phyloP scores from a whole-genome alignment of 2,797 vertebrate genomes.

The Channallabes apus region DNA sequence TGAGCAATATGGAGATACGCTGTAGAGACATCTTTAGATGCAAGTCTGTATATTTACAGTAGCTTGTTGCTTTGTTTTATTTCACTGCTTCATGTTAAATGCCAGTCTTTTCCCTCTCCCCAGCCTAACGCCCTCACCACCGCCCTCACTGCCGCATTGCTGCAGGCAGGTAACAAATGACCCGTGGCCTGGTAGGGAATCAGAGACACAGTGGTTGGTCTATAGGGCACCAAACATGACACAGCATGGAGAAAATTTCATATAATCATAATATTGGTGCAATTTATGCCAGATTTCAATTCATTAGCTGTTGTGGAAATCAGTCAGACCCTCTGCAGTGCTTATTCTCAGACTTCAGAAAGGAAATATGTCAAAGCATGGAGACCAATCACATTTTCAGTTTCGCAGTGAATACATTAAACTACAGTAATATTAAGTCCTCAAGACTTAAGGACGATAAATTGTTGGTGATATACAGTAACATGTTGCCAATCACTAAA shows the following conservation, averaged over 20 bases:
- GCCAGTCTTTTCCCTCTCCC: background rate
- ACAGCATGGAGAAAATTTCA: background rate
- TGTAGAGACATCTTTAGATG: background rate
- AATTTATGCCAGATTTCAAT: background rate
- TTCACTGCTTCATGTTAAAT: conserved; percentile 15
- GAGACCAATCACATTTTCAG: background rate
- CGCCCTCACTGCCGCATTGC: conserved; percentile 9
- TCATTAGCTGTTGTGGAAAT: background rate
- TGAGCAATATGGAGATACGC: background rate
- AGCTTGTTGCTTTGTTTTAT: background rate
- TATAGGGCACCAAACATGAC: background rate
- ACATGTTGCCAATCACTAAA: background rate
- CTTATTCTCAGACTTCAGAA: background rate
- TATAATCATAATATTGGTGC: background rate
- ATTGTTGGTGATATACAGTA: background rate
- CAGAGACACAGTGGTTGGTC: background rate
- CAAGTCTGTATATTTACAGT: background rate
- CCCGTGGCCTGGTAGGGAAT: conserved; percentile 8
- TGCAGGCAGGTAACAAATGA: conserved; percentile 15
- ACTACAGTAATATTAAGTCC: background rate
- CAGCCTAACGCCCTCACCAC: background rate
- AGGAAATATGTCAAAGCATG: background rate
- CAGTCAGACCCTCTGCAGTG: background rate
- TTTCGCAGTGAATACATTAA: background rate
- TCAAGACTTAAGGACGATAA: background rate